A percentile compares a stretch with the other conserved stretches of the same genome.
phyloP scores from a whole-genome alignment of 2,888 invertebrate species.

The Choristoneura rosaceana region DNA sequence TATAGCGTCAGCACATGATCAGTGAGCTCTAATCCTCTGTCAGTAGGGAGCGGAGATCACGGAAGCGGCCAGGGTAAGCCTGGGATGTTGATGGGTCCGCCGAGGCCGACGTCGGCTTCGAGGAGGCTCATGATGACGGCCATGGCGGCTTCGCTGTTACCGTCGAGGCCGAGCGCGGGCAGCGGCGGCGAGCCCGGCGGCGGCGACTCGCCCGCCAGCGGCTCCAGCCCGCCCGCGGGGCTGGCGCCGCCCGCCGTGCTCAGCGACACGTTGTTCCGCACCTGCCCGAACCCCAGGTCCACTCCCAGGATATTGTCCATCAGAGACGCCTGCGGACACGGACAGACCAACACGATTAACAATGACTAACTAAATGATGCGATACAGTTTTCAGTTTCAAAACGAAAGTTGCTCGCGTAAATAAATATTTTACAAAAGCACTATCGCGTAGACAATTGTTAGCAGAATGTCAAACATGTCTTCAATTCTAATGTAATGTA shows the following conservation, averaged over 20 bases:
- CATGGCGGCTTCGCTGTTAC: conserved; percentile 96
- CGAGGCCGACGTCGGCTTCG: conserved; percentile 95
- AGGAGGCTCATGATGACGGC: conserved; percentile 96
- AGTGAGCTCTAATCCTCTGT: background rate
- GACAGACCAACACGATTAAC: background rate
- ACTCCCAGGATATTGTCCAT: conserved; percentile 64
- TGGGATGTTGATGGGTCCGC: conserved; percentile 94
- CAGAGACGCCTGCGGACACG: conserved; percentile 55
- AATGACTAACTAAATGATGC: background rate
- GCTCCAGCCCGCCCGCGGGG: conserved; percentile 76
- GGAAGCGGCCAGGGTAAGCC: conserved; percentile 94
- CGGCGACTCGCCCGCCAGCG: conserved; percentile 49
- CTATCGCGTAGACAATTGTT: no score
- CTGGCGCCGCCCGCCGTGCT: conserved; percentile 55
- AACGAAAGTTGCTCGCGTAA: background rate
- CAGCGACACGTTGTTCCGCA: conserved; percentile 72
- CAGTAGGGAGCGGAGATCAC: conserved; percentile 58
- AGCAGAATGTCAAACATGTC: no score
- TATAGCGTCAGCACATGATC: background rate
- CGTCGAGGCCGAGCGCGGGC: conserved; percentile 83
- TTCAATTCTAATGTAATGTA: no score
- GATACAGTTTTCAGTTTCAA: background rate
- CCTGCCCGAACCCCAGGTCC: conserved; percentile 55
- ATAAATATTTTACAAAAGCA: no score
- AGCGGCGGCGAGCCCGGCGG: conserved; percentile 61